A percentile compares a stretch with the other conserved stretches of the same genome.
Evolutionary conservation across 2,797 vertebrate species (phyloP).

Genomic region (Cichlasoma orientale): DNA sequence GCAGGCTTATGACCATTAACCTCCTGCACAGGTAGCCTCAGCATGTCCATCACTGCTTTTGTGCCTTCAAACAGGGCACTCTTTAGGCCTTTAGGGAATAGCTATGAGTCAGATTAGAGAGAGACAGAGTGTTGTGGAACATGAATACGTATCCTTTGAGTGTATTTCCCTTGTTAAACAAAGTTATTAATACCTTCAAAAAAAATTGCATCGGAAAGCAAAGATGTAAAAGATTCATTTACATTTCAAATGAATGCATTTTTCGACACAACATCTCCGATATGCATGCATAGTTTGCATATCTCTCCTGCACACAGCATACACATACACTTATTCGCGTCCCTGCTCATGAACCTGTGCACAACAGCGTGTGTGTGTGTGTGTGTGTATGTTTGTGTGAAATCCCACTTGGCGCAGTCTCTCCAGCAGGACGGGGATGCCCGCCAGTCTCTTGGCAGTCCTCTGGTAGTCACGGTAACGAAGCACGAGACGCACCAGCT

Average conservation of each 20-base stretch:
- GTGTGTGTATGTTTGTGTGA: slow-evolving; percentile 36
- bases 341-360: neutral
- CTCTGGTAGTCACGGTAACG: slow-evolving; percentile 96
- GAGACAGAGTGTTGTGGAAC: slow-evolving; percentile 1
- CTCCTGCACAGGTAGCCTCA: neutral
- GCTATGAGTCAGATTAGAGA: slow-evolving; percentile 32
- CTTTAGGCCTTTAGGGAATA: neutral
- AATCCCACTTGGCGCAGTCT: slow-evolving; percentile 90
- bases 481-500: slow-evolving; percentile 92
- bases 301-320: neutral
- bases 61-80: slow-evolving; percentile 11
- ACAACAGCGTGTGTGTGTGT: neutral
- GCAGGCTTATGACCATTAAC: slow-evolving; percentile 17
- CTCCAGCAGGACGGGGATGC: slow-evolving; percentile 93
- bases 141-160: neutral
- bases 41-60: neutral
- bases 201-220: neutral
- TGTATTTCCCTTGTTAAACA: slow-evolving; percentile 31
- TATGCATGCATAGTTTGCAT: neutral
- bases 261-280: neutral
- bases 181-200: slow-evolving; percentile 55
- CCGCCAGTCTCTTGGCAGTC: slow-evolving; percentile 91
- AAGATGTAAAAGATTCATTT: slow-evolving; percentile 17
- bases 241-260: slow-evolving; percentile 30
- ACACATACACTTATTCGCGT: slow-evolving; percentile 3